Conservation (phyloP, 2,888 invertebrate species). For the Aelia acuminata region DNA sequence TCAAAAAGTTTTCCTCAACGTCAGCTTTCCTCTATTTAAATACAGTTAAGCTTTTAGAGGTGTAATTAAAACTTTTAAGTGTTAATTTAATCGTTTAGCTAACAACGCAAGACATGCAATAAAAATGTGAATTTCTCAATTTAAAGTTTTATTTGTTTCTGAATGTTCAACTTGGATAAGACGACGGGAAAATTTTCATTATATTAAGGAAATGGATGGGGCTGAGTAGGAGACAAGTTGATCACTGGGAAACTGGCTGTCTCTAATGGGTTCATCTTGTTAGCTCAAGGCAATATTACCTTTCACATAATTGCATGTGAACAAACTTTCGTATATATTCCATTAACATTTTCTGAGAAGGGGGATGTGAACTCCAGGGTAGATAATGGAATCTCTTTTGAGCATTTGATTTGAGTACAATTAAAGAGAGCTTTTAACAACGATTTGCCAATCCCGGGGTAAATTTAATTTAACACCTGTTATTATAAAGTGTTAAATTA, state of each 20-base stretch:
- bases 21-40: too few species aligned
- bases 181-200: slow-evolving; percentile 30
- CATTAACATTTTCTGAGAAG: slow-evolving; percentile 19
- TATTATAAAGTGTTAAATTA: background rate
- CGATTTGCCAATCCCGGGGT: background rate
- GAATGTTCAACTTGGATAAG: background rate
- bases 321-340: slow-evolving; percentile 42
- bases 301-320: slow-evolving; percentile 44
- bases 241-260: slow-evolving; percentile 21
- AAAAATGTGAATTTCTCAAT: background rate
- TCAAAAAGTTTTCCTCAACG: too few species aligned
- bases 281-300: slow-evolving; percentile 42
- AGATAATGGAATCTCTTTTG: slow-evolving; percentile 30
- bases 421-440: background rate
- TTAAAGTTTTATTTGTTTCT: background rate
- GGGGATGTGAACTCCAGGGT: background rate
- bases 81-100: too few species aligned
- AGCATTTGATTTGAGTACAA: background rate
- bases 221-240: slow-evolving; percentile 7
- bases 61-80: too few species aligned
- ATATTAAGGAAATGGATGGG: slow-evolving; percentile 35
- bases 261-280: slow-evolving; percentile 46
- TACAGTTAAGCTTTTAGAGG: too few species aligned
- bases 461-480: background rate
- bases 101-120: background rate